Base-by-base conservation (phyloP, 2,113 vertebrate genomes). In the Eudorcas thomsonii region DNA sequence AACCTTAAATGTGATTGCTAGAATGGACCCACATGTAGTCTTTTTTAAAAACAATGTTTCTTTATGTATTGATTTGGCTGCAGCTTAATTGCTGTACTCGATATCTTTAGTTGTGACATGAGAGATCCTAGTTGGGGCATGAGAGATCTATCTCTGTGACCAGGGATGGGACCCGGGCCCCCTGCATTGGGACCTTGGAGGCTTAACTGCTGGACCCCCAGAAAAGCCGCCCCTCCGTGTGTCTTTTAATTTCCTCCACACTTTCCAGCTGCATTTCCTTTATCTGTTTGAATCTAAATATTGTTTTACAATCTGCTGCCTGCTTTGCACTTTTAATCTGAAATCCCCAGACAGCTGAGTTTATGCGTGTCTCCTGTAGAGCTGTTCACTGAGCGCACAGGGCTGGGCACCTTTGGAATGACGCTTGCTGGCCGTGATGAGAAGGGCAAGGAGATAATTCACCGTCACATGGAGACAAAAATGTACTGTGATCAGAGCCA, bases 1-100 rank as follows among this genome's bases (percentile, higher is more conserved):
- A 81, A 71, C 57, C 39, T 81, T 54, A 67, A 88, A 33, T 10
- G 55, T n/a, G 64, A 62, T 43, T 62, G n/a, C 33, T 62, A 26
- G 26, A 77, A 60, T 90, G 71, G 33, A 25, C n/a, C 9, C 64
- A 39, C 6, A 12, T 57, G 28, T 23, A 59, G 28, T 67, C 45
- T 50, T 80, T 50, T 80, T 19, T 19, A 14, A 43, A 23, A 74
- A 19, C 33, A 13, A 23, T 12, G 67, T 77, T 77, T 43, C 21
- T 1, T 77, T 43, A 14, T 77, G 71, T 43, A 26, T 43, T 26
- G 39, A 43, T 26, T 43, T 43, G 71, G 71, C 71, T 15, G 23
- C 1, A 0, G 1, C 0, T 39, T 13, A 6, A 36, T 23, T 74
- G 67, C 36, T 13, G 67, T 2, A 3, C 5, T 39, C 2, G 1